Evolutionary conservation across 1,140 invertebrate genomes (phyloP).

Genomic region (Cephus cinctus): DNA sequence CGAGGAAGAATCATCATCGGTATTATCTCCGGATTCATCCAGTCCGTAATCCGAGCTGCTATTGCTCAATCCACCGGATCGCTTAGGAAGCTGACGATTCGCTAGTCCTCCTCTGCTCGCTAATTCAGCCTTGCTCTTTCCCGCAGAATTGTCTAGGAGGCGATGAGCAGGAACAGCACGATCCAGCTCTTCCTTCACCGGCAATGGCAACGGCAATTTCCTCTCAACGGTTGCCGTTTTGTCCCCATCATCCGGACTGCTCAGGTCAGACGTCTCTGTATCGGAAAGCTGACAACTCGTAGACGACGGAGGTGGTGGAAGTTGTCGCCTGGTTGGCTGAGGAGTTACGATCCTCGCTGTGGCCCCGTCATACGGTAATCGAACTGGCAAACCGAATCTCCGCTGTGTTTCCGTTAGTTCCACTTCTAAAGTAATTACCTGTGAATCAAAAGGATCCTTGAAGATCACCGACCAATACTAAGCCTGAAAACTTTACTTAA

Average conservation of each 20-base stretch:
- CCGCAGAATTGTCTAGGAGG: slow-evolving; percentile 83
- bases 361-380: slow-evolving; percentile 76
- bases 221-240: slow-evolving; percentile 76
- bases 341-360: slow-evolving; percentile 71
- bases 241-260: slow-evolving; percentile 69
- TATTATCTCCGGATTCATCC: slow-evolving; percentile 70
- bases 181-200: slow-evolving; percentile 78
- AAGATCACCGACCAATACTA: not conserved
- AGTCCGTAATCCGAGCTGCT: slow-evolving; percentile 71
- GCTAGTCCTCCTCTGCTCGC: slow-evolving; percentile 68
- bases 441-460: slow-evolving; percentile 18
- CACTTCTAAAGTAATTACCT: slow-evolving; percentile 69
- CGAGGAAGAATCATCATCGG: slow-evolving; percentile 64
- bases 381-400: slow-evolving; percentile 81
- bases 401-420: slow-evolving; percentile 80
- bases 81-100: slow-evolving; percentile 52
- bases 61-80: slow-evolving; percentile 61
- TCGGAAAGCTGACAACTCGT: slow-evolving; percentile 68
- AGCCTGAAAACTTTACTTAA: not conserved
- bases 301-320: slow-evolving; percentile 63
- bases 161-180: slow-evolving; percentile 80
- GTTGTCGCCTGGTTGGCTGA: slow-evolving; percentile 68
- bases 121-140: slow-evolving; percentile 85
- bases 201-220: slow-evolving; percentile 60
- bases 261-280: slow-evolving; percentile 69